phyloP scores from a whole-genome alignment of 1,140 invertebrate species.

The Gryon sp. region DNA sequence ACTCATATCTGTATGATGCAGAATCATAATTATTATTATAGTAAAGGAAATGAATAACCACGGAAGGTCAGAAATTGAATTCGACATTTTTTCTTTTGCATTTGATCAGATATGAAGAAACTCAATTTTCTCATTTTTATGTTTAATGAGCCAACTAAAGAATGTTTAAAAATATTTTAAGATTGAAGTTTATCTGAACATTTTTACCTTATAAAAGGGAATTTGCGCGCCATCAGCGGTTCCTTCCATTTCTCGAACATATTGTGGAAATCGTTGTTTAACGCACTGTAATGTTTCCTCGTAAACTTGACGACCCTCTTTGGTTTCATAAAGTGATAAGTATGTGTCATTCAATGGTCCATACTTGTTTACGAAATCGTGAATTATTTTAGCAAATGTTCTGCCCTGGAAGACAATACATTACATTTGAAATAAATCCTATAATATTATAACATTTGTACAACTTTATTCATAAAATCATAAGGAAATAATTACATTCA shows the following conservation, averaged over 20 bases:
- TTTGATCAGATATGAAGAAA: no score
- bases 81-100: slow-evolving; percentile 25
- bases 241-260: slow-evolving; percentile 90
- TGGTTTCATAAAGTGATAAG: slow-evolving; percentile 85
- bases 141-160: no score
- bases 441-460: background rate
- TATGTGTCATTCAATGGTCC: slow-evolving; percentile 84
- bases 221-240: slow-evolving; percentile 90
- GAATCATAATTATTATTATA: slow-evolving; percentile 56
- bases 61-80: slow-evolving; percentile 49
- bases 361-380: slow-evolving; percentile 83
- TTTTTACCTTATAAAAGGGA: slow-evolving; percentile 87
- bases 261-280: slow-evolving; percentile 87
- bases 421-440: slow-evolving; percentile 2
- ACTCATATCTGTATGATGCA: slow-evolving; percentile 15
- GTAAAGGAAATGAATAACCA: slow-evolving; percentile 55
- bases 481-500: no score
- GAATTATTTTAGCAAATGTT: slow-evolving; percentile 87
- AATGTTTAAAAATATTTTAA: background rate
- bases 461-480: no score
- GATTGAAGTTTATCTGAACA: background rate
- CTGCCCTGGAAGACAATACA: slow-evolving; percentile 84
- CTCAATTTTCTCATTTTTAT: no score
- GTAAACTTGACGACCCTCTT: slow-evolving; percentile 84
- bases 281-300: slow-evolving; percentile 85